Percentiles rank a stretch among this genome's conserved stretches.
Conservation (phyloP, 2,113 vertebrate species). For the Arothron firmamentum region DNA sequence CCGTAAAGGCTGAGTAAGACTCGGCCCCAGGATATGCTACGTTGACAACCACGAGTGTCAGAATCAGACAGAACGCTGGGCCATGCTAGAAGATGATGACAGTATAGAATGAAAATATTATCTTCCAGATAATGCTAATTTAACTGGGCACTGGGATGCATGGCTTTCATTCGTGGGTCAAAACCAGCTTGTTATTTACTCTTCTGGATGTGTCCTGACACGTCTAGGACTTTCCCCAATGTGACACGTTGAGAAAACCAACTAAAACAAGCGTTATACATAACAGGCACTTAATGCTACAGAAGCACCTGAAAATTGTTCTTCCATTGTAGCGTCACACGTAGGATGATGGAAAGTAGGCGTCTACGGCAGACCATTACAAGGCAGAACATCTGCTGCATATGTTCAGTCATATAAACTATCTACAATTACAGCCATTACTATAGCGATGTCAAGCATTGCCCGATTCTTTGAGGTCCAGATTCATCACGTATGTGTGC, state of each 20-base stretch:
- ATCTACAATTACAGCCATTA: too few relatives aligned
- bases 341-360: too few relatives aligned
- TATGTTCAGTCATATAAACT: slow-evolving; percentile 33
- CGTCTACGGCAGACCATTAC: too few relatives aligned
- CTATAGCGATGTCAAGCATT: slow-evolving; percentile 17
- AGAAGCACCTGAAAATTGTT: slow-evolving; percentile 17
- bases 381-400: slow-evolving; percentile 2
- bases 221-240: slow-evolving; percentile 53
- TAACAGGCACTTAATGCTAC: slow-evolving; percentile 40
- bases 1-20: slow-evolving; percentile 67
- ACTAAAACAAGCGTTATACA: slow-evolving; percentile 50
- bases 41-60: slow-evolving; percentile 64
- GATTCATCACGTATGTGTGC: slow-evolving; percentile 17
- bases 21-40: slow-evolving; percentile 47
- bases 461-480: slow-evolving; percentile 20
- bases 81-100: slow-evolving; percentile 40
- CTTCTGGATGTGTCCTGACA: slow-evolving; percentile 53
- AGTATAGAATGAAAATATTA: slow-evolving; percentile 36
- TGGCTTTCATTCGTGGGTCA: slow-evolving; percentile 39
- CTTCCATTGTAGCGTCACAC: too few relatives aligned
- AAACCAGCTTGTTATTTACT: slow-evolving; percentile 47
- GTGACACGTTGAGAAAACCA: slow-evolving; percentile 44
- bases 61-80: slow-evolving; percentile 49
- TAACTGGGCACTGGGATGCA: slow-evolving; percentile 50
- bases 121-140: slow-evolving; percentile 32